Evolutionary conservation across 1,140 invertebrate genomes (phyloP).

Genomic region (Odontomachus brunneus): DNA sequence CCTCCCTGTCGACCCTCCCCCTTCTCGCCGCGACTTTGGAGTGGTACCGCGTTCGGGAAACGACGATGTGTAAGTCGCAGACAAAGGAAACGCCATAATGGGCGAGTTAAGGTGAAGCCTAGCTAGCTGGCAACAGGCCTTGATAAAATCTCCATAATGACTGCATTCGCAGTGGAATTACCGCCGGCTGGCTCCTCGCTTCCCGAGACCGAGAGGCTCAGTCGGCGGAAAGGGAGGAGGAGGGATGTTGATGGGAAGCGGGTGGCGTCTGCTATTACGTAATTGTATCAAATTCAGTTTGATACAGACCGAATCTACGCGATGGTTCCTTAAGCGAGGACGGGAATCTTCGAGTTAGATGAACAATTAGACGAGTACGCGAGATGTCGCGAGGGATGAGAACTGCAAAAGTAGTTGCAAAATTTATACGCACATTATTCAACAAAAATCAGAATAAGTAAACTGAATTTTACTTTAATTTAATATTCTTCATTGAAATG

Average conservation of each 20-base stretch:
- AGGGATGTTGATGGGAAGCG: conserved; percentile 54
- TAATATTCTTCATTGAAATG: no score
- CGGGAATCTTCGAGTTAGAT: neutral
- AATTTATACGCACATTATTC: no score
- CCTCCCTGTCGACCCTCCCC: no score
- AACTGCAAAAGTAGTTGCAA: neutral
- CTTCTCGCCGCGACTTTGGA: neutral
- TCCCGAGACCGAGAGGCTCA: conserved; percentile 66
- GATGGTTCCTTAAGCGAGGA: conserved; percentile 52
- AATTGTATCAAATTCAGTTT: conserved; percentile 78
- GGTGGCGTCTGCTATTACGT: conserved; percentile 74
- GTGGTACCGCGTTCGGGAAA: conserved; percentile 1
- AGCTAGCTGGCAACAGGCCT: conserved; percentile 76
- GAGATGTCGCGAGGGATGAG: neutral
- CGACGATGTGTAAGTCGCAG: conserved; percentile 64
- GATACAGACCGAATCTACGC: conserved; percentile 73
- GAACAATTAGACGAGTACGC: neutral
- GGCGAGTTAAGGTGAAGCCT: conserved; percentile 75
- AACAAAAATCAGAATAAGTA: no score
- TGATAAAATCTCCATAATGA: conserved; percentile 83
- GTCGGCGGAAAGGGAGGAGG: conserved; percentile 35
- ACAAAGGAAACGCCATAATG: conserved; percentile 73
- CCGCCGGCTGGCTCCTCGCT: conserved; percentile 75
- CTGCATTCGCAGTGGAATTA: conserved; percentile 79
- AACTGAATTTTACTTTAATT: no score